Evolutionary conservation across 53 echinoderm and acorn worm genomes (phyloP), one percentile per base, ranked within the genome.

Genomic region (Apostichopus leukothele): DNA sequence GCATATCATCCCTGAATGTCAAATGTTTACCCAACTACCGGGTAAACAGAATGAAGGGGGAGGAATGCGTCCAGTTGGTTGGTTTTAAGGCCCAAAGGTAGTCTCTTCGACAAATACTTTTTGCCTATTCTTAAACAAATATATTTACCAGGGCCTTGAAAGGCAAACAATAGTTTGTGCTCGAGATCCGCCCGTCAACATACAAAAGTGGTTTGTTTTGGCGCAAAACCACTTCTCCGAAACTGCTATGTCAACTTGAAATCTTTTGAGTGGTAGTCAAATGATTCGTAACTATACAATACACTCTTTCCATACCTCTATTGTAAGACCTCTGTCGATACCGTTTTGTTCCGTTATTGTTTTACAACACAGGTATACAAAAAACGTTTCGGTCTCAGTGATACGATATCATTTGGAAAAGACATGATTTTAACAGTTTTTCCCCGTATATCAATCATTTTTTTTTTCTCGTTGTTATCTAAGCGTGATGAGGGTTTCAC

Each of bases 171-270:
- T 53, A 81, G 81, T 23, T 9, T 81, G 81, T 54, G 19, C 81
- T 81, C 81, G 13, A 81, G 81, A 55, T 81, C 59, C 59, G 9
- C 55, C 81, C 81, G 81, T 81, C 81, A 55, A 81, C 81, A 81
- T n/a, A 81, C 81, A 81, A 81, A 81, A 81, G 81, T 81, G 81
- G 81, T 81, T 81, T 81, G 81, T 81, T 81, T 81, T 81, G 81
- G 81, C 81, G 81, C 54, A 81, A 81, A 81, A 81, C 81, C 81
- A 81, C 81, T 81, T 81, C 81, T 81, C 81, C n/a, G 81, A 54
- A 81, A 81, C 81, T 59, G 81, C 81, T 81, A 54, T 53, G 81
- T 81, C n/a, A 81, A 81, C 59, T 54, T 13, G 6, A 14, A 71
- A 81, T n/a, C 21, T 53, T 81, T 81, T 59, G 81, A 81, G 81